Evolutionary conservation across 2,113 vertebrate species (phyloP).

Genomic region (Psammodynastes pulverulentus): DNA sequence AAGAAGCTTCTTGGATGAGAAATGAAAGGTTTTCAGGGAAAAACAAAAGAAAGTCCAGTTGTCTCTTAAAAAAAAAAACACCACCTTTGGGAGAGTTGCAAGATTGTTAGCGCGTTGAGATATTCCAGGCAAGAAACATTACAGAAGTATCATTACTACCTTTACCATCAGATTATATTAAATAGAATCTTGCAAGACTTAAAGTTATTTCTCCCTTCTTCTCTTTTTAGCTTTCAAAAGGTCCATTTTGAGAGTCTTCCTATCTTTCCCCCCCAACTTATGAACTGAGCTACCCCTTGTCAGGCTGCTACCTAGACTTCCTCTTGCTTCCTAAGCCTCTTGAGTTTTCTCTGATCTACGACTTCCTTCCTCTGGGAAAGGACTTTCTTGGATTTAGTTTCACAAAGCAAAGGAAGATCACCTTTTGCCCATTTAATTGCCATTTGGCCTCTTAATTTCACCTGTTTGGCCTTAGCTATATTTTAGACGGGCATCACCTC

Average conservation of each 20-base stretch:
- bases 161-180: background rate
- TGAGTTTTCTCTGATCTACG: background rate
- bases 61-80: background rate
- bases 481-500: background rate
- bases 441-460: background rate
- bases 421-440: background rate
- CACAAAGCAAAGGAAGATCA: slow-evolving; percentile 3
- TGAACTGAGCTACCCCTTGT: background rate
- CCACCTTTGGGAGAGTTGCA: background rate
- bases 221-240: background rate
- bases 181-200: background rate
- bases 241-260: background rate
- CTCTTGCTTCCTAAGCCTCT: background rate
- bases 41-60: background rate
- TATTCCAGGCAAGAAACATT: background rate
- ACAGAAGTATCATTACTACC: background rate
- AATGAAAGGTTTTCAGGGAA: background rate
- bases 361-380: slow-evolving; percentile 8
- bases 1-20: background rate
- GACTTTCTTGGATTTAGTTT: background rate
- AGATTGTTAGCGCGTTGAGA: background rate
- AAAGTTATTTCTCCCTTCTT: background rate
- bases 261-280: background rate
- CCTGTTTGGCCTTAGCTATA: background rate
- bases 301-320: background rate